A percentile compares a stretch with the other conserved stretches of the same genome.
Conservation (phyloP, 2,888 invertebrate species). For the Campoplex capitator region DNA sequence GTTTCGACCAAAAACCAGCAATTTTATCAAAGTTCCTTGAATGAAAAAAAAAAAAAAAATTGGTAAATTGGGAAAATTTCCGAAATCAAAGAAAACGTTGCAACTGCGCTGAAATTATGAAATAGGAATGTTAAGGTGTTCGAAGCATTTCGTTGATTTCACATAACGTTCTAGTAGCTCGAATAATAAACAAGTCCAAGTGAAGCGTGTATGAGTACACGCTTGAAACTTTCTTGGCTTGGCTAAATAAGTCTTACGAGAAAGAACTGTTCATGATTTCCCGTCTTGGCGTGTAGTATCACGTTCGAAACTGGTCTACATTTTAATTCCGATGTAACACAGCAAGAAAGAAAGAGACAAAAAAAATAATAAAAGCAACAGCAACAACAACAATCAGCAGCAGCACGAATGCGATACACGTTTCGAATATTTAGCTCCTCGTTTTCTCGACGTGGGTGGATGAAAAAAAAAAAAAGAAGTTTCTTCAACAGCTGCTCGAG, state of each 20-base stretch:
- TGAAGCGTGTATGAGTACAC: constrained; percentile 27
- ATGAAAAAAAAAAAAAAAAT: not conserved
- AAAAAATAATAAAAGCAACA: not conserved
- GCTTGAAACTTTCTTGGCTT: constrained; percentile 63
- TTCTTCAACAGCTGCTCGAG: constrained; percentile 25
- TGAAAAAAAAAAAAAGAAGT: not conserved
- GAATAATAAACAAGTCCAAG: constrained; percentile 43
- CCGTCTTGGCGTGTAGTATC: constrained; percentile 23
- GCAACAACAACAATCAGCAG: not conserved
- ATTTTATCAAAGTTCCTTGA: too few species aligned
- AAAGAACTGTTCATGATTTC: constrained; percentile 48
- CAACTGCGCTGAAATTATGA: constrained; percentile 4
- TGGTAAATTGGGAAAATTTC: not conserved
- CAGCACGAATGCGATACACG: not conserved
- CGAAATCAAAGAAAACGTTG: not conserved
- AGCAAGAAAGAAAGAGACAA: not conserved
- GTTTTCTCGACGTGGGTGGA: constrained; percentile 21
- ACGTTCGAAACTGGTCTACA: constrained; percentile 54
- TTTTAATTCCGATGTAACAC: constrained; percentile 41
- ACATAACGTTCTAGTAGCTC: constrained; percentile 34
- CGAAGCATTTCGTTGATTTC: constrained; percentile 24
- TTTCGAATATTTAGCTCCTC: constrained; percentile 9
- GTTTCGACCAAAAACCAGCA: too few species aligned
- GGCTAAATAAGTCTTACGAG: constrained; percentile 58
- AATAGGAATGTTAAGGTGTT: constrained; percentile 11